A percentile compares a stretch with the other conserved stretches of the same genome.
phyloP scores from a whole-genome alignment of 2,888 invertebrate genomes.

The Sialis lutaria region DNA sequence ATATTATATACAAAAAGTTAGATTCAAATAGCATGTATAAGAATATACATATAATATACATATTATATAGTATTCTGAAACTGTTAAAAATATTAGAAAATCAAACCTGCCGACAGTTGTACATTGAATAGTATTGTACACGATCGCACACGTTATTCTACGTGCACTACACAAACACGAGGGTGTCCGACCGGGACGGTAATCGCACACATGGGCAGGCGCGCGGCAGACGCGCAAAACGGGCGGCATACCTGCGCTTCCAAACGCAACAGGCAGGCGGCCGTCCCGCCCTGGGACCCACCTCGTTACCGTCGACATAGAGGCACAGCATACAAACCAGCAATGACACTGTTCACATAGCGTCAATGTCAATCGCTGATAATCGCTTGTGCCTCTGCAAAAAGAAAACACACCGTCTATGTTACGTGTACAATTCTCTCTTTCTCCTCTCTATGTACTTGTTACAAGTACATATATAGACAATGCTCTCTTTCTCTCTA shows the following conservation, averaged over 20 bases:
- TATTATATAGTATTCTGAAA: too few relatives aligned
- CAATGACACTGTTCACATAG: slow-evolving; percentile 4
- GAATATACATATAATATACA: too few relatives aligned
- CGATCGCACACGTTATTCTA: too few relatives aligned
- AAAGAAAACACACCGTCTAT: slow-evolving; percentile 23
- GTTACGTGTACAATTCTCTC: slow-evolving; percentile 13
- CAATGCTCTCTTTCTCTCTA: too few relatives aligned
- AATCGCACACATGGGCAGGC: neutral
- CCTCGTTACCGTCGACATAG: slow-evolving; percentile 1
- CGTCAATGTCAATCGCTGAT: slow-evolving; percentile 17
- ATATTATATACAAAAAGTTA: too few relatives aligned
- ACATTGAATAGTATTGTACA: too few relatives aligned
- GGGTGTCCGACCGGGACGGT: neutral
- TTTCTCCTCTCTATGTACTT: too few relatives aligned
- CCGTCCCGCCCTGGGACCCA: slow-evolving; percentile 1
- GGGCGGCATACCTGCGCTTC: slow-evolving; percentile 10
- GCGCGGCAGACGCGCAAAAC: neutral
- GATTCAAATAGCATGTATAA: too few relatives aligned
- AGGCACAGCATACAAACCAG: slow-evolving; percentile 6
- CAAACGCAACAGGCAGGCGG: slow-evolving; percentile 6
- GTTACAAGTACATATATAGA: too few relatives aligned
- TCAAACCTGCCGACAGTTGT: too few relatives aligned
- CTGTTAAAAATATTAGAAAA: too few relatives aligned
- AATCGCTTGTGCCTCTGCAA: slow-evolving; percentile 28
- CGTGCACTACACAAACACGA: slow-evolving; percentile 1